Evolutionary conservation across 1,140 invertebrate genomes (phyloP).

Genomic region (Periplaneta americana): DNA sequence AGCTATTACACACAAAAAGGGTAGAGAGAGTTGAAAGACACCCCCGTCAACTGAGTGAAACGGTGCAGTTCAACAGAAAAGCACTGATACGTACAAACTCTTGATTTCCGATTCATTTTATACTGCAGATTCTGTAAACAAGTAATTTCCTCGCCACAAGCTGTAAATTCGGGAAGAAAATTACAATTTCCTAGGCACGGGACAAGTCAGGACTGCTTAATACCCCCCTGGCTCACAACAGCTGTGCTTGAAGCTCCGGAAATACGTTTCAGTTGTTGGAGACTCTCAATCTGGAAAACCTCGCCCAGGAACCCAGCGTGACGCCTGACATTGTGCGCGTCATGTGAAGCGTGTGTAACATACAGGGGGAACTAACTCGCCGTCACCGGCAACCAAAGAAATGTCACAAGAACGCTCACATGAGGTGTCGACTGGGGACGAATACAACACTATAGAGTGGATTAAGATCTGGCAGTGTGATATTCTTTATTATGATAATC

Average conservation of each 20-base stretch:
- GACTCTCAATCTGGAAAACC: background rate
- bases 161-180: background rate
- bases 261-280: background rate
- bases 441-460: too few species aligned
- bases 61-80: too few species aligned
- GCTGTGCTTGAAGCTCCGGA: background rate
- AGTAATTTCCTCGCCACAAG: background rate
- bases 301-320: background rate
- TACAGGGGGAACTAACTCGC: too few species aligned
- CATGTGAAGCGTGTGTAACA: background rate
- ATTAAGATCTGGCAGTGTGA: too few species aligned
- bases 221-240: background rate
- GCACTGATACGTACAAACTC: background rate
- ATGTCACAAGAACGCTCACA: too few species aligned
- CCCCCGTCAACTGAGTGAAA: too few species aligned
- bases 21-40: too few species aligned
- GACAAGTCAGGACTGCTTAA: background rate
- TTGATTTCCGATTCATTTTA: background rate
- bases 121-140: background rate
- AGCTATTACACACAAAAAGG: too few species aligned
- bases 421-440: too few species aligned
- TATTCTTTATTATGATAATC: too few species aligned
- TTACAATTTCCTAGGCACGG: background rate
- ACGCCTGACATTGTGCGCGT: too few species aligned
- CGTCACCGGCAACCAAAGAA: background rate